Conservation (phyloP, 2,113 vertebrate genomes). For the Loxodonta africana region DNA sequence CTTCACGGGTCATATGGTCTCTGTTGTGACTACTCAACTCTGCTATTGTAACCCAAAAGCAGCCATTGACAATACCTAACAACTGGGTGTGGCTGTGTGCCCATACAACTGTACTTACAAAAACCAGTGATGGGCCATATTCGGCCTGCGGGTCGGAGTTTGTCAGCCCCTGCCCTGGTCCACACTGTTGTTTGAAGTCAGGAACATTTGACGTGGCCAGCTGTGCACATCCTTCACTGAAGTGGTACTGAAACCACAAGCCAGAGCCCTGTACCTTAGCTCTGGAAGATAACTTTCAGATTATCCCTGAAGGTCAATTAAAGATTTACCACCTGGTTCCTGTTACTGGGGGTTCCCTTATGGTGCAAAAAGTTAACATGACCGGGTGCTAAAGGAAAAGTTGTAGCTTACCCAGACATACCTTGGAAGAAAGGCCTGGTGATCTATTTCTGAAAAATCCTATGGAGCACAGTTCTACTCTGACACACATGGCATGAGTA, state of each 20-base stretch:
- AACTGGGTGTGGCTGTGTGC: fast-evolving
- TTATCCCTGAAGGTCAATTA: not conserved
- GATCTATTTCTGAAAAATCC: too few relatives aligned
- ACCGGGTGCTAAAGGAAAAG: too few relatives aligned
- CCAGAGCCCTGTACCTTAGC: not conserved
- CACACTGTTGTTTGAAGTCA: not conserved
- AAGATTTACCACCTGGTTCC: not conserved
- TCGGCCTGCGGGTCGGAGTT: fast-evolving
- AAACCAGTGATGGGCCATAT: fast-evolving
- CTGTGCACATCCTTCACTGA: too few relatives aligned
- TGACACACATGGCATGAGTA: not conserved
- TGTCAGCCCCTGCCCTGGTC: not conserved
- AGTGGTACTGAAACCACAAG: fast-evolving
- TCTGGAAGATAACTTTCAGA: not conserved
- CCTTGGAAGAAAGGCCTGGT: too few relatives aligned
- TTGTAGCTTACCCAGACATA: too few relatives aligned
- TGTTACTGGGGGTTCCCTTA: not conserved
- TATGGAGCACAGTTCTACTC: not conserved
- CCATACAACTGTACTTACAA: not conserved
- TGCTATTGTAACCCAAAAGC: not conserved
- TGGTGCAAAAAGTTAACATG: too few relatives aligned
- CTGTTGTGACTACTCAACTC: not conserved
- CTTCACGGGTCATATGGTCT: not conserved
- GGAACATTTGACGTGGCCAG: not conserved
- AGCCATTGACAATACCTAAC: fast-evolving